These are phyloP conservation scores for Oxyruncus cristatus DNA, from an alignment of 2,113 vertebrate genomes.

Conservation along the genomic window DNA sequence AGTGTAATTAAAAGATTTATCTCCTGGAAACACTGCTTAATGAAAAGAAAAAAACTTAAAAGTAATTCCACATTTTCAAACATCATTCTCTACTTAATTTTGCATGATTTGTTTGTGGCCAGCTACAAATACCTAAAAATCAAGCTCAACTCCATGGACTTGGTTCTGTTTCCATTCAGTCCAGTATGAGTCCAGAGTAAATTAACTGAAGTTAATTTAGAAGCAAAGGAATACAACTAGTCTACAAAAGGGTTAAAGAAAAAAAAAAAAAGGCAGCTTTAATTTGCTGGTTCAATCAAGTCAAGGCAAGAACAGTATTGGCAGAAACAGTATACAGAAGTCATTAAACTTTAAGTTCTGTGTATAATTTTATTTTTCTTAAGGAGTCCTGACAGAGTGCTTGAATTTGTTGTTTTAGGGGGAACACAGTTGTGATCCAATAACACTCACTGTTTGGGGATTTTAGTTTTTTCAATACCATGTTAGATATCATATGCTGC, in stretches of 20 bases:
- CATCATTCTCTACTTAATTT: slow-evolving; percentile 48
- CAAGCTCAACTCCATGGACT: not conserved
- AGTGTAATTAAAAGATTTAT: slow-evolving; percentile 57
- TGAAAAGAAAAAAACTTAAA: not conserved
- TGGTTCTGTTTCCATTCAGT: not conserved
- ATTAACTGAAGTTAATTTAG: not conserved
- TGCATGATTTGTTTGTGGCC: slow-evolving; percentile 18
- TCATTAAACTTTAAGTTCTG: not conserved
- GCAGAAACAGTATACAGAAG: not conserved
- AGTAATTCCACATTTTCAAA: slow-evolving; percentile 48
- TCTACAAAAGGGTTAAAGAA: not conserved
- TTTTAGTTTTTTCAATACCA: not conserved
- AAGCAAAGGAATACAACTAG: not conserved
- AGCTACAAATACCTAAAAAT: slow-evolving; percentile 5
- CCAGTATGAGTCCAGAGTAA: not conserved
- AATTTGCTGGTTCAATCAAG: not conserved
- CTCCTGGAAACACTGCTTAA: slow-evolving; percentile 54
- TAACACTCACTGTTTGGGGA: not conserved
- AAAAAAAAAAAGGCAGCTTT: not conserved
- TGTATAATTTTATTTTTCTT: not conserved
- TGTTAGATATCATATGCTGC: not conserved
- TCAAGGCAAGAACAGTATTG: not conserved
- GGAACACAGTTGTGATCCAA: not conserved
- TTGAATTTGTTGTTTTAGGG: not conserved
- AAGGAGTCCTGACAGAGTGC: not conserved